Conservation (phyloP, 2,888 invertebrate species). For the Clostera curtula region DNA sequence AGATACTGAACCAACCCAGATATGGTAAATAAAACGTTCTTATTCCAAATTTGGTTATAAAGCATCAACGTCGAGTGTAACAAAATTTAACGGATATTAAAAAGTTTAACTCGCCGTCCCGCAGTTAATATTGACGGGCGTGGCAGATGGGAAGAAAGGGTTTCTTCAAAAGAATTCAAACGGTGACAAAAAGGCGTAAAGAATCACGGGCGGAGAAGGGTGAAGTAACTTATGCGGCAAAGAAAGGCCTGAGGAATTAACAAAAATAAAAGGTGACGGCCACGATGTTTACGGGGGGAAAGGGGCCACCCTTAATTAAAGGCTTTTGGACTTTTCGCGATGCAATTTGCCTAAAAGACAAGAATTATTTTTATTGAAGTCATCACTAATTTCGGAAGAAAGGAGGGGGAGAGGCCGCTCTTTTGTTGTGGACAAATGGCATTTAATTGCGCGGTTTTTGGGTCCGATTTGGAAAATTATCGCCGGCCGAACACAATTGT, state of each 20-base stretch:
- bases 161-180: constrained; percentile 72
- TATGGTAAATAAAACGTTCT: constrained; percentile 11
- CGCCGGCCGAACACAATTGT: constrained; percentile 33
- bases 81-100: constrained; percentile 75
- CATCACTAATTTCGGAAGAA: constrained; percentile 71
- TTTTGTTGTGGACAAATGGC: constrained; percentile 69
- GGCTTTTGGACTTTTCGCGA: constrained; percentile 74
- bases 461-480: constrained; percentile 43
- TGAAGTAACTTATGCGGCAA: constrained; percentile 74
- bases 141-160: constrained; percentile 71
- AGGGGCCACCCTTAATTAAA: constrained; percentile 70
- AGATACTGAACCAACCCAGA: background rate
- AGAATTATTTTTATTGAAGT: constrained; percentile 76
- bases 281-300: constrained; percentile 65
- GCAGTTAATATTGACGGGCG: constrained; percentile 76
- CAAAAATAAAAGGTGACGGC: constrained; percentile 75
- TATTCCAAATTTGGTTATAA: constrained; percentile 43
- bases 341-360: constrained; percentile 75
- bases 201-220: constrained; percentile 59
- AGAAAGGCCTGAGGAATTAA: constrained; percentile 69
- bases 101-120: constrained; percentile 65
- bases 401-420: constrained; percentile 40
- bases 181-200: constrained; percentile 75
- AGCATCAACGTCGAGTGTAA: constrained; percentile 61
- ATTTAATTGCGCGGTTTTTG: constrained; percentile 66